phyloP scores from a whole-genome alignment of 2,888 invertebrate genomes.

The Boloria selene region DNA sequence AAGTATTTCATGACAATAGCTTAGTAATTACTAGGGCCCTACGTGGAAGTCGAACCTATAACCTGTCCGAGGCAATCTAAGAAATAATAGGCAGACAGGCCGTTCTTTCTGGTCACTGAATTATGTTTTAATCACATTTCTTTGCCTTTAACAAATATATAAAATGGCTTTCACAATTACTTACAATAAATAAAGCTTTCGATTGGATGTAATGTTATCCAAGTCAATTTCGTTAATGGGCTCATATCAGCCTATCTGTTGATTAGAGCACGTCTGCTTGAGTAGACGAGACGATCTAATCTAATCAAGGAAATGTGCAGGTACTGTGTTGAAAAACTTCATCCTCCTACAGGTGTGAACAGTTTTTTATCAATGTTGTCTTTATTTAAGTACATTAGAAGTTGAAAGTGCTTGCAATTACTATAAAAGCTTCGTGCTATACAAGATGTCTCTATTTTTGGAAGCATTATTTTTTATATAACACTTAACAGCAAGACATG shows the following conservation, averaged over 20 bases:
- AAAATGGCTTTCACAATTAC: slow-evolving; percentile 12
- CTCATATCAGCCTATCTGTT: slow-evolving; percentile 42
- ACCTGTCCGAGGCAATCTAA: no score
- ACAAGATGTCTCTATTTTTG: no score
- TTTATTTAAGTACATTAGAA: no score
- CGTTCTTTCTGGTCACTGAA: background rate
- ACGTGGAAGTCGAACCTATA: no score
- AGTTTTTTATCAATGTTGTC: background rate
- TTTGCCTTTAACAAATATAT: slow-evolving; percentile 1
- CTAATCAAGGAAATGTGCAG: slow-evolving; percentile 5
- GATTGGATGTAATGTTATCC: slow-evolving; percentile 32
- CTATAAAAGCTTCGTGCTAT: no score
- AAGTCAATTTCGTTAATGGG: slow-evolving; percentile 49
- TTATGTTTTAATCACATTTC: background rate
- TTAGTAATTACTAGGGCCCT: no score
- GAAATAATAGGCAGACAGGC: no score
- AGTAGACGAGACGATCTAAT: slow-evolving; percentile 9
- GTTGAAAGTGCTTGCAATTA: no score
- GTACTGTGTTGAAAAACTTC: slow-evolving; percentile 6
- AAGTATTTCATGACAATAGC: no score
- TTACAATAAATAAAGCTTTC: slow-evolving; percentile 10
- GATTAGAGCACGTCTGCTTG: slow-evolving; percentile 45
- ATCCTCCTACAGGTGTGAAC: background rate
- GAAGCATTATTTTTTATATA: no score
- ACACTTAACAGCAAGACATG: no score